phyloP scores from a whole-genome alignment of 2,888 invertebrate genomes.

The Siphlonurus alternatus region DNA sequence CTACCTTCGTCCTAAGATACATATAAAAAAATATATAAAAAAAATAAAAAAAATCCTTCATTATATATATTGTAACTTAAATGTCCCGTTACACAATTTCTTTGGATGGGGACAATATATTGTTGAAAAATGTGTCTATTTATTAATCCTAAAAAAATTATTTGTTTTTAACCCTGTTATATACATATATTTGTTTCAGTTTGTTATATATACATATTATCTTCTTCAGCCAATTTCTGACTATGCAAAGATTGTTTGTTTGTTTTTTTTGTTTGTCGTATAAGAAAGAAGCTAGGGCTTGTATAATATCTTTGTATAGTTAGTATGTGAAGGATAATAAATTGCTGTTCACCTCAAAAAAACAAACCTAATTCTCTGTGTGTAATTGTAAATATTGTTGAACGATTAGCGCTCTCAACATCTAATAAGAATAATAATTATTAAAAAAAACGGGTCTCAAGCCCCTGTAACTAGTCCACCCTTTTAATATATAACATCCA shows the following conservation, averaged over 20 bases:
- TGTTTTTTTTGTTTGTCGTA: too few species aligned
- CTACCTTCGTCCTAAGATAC: not conserved
- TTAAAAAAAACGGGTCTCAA: not conserved
- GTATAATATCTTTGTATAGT: not conserved
- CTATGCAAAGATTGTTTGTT: not conserved
- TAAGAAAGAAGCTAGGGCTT: not conserved
- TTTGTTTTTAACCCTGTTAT: constrained; percentile 2
- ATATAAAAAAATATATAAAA: too few species aligned
- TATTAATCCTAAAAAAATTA: not conserved
- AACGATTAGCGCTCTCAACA: not conserved
- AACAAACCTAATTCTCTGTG: not conserved
- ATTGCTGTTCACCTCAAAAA: not conserved
- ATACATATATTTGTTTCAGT: not conserved
- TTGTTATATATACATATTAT: not conserved
- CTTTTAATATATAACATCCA: not conserved
- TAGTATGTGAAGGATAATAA: not conserved
- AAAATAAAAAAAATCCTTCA: not conserved
- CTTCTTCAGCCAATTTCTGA: not conserved
- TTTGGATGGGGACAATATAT: not conserved
- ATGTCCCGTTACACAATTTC: not conserved
- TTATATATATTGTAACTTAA: constrained; percentile 9
- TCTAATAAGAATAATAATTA: not conserved
- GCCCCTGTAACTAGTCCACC: not conserved
- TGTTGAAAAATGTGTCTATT: constrained; percentile 2
- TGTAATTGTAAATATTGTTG: not conserved